phyloP scores from a whole-genome alignment of 2,888 invertebrate species.

The Plebejus argus region DNA sequence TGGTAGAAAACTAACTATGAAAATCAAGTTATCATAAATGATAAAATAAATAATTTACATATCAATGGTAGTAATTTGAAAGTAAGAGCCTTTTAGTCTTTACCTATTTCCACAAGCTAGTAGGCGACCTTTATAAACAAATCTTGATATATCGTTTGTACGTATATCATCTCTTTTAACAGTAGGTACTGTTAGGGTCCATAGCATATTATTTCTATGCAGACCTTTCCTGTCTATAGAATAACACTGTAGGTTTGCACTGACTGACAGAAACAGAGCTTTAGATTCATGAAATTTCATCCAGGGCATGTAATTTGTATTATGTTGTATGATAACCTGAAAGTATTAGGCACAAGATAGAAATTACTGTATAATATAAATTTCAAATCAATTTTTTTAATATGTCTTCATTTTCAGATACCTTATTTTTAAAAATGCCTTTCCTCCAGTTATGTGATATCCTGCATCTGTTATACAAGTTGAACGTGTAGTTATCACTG shows the following conservation, averaged over 20 bases:
- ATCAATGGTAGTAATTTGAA: no score
- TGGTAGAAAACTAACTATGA: background rate
- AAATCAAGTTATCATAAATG: background rate
- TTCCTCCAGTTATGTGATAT: conserved; percentile 67
- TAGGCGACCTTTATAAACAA: conserved; percentile 57
- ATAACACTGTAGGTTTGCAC: conserved; percentile 60
- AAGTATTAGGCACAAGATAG: conserved; percentile 40
- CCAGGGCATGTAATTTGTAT: conserved; percentile 71
- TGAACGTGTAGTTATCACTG: conserved; percentile 44
- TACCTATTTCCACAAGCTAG: conserved; percentile 73
- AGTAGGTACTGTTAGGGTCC: conserved; percentile 62
- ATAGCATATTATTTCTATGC: conserved; percentile 50
- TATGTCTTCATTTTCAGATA: conserved; percentile 36
- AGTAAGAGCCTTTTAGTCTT: background rate
- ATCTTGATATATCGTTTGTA: conserved; percentile 73
- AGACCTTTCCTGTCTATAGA: conserved; percentile 52
- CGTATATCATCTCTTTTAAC: conserved; percentile 60
- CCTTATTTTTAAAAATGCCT: conserved; percentile 59
- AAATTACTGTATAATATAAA: background rate
- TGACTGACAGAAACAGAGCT: conserved; percentile 56
- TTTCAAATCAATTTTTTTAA: background rate
- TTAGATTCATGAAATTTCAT: conserved; percentile 56
- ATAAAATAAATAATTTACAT: background rate
- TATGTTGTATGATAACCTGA: conserved; percentile 58
- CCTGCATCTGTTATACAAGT: conserved; percentile 58